Percentiles rank a stretch among this genome's conserved stretches.
Conservation (phyloP, 2,113 vertebrate species). For the Alethe castanea region DNA sequence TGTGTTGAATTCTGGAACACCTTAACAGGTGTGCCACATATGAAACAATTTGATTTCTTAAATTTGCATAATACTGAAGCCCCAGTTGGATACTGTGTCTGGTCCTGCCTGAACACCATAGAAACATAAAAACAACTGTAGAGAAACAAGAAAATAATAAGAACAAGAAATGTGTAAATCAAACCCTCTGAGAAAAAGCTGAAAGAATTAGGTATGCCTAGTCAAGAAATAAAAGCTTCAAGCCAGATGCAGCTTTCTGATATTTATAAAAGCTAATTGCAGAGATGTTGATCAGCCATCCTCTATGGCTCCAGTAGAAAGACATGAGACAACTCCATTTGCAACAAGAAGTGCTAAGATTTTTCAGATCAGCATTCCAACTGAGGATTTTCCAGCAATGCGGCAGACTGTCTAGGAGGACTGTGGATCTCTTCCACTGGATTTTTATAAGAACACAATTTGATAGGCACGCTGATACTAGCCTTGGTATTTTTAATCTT, state of each 20-base stretch:
- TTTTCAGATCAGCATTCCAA: not conserved
- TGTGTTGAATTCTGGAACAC: not conserved
- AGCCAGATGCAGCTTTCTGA: not conserved
- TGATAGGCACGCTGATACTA: not conserved
- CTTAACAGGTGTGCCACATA: not conserved
- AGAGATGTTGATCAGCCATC: not conserved
- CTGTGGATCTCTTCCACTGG: not conserved
- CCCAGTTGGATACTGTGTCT: not conserved
- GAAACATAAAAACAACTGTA: not conserved
- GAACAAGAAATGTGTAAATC: not conserved
- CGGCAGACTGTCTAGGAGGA: not conserved
- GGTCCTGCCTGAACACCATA: not conserved
- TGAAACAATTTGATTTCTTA: not conserved
- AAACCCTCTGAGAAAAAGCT: not conserved
- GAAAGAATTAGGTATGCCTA: not conserved
- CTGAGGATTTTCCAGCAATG: not conserved
- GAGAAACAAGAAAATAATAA: not conserved
- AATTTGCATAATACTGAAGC: not conserved
- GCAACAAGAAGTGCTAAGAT: not conserved
- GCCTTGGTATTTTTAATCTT: not conserved
- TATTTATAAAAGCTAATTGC: not conserved
- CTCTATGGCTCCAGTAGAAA: not conserved
- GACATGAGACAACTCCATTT: not conserved
- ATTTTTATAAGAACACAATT: not conserved
- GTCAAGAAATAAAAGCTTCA: constrained; percentile 7